Evolutionary conservation across 2,797 vertebrate genomes (phyloP).

Genomic region (Poeciliopsis presidionis): DNA sequence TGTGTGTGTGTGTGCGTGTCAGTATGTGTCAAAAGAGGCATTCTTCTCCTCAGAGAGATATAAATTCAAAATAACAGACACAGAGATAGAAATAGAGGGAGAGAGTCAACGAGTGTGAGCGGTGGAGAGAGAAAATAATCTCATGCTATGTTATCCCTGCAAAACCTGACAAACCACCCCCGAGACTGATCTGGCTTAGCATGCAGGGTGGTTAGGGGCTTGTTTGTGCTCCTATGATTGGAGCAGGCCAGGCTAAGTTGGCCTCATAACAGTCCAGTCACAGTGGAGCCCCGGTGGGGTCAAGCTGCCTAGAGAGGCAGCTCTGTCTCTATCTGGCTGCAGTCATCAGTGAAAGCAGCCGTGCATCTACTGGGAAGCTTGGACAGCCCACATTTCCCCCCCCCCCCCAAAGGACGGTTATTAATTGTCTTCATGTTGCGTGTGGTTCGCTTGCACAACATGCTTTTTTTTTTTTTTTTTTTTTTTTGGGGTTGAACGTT

Average conservation of each 20-base stretch:
- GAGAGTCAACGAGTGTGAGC: slow-evolving; percentile 38
- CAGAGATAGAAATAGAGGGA: slow-evolving; percentile 54
- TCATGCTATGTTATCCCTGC: slow-evolving; percentile 81
- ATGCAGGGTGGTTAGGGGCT: slow-evolving; percentile 75
- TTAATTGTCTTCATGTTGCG: slow-evolving; percentile 78
- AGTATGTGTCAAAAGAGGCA: slow-evolving; percentile 68
- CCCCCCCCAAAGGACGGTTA: slow-evolving; percentile 71
- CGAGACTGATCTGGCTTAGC: slow-evolving; percentile 80
- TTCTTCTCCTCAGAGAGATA: slow-evolving; percentile 71
- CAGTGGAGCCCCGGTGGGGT: slow-evolving; percentile 72
- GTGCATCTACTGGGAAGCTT: slow-evolving; percentile 62
- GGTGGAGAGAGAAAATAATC: slow-evolving; percentile 72
- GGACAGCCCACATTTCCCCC: slow-evolving; percentile 71
- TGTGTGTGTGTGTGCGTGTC: slow-evolving; percentile 30
- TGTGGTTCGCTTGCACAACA: slow-evolving; percentile 67
- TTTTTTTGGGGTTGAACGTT: slow-evolving; percentile 48
- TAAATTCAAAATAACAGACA: slow-evolving; percentile 72
- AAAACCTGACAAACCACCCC: slow-evolving; percentile 80
- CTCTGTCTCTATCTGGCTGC: slow-evolving; percentile 73
- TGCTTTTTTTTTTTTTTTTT: slow-evolving; percentile 35
- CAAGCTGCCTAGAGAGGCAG: slow-evolving; percentile 69
- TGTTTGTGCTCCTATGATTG: slow-evolving; percentile 78
- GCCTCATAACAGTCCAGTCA: slow-evolving; percentile 79
- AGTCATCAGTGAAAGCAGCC: slow-evolving; percentile 80
- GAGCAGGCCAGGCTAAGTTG: slow-evolving; percentile 75